A percentile compares a stretch with the other conserved stretches of the same genome.
These are phyloP conservation scores for Lepidurus packardi DNA, from an alignment of 1,140 invertebrate species.

Conservation along the genomic window DNA sequence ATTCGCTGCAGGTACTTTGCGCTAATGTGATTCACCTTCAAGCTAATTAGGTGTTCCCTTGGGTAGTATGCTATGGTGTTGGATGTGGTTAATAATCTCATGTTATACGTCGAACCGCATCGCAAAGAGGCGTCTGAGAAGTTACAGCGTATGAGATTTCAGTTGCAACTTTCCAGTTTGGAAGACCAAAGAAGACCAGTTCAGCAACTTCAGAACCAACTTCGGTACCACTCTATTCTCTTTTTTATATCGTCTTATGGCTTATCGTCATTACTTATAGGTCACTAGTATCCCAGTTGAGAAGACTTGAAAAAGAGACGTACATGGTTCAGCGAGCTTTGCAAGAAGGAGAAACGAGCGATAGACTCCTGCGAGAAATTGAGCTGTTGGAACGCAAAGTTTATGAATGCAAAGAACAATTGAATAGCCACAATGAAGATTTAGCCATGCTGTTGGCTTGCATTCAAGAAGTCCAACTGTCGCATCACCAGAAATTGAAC, in stretches of 20 bases:
- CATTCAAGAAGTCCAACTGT: slow-evolving; percentile 65
- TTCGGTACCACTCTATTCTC: slow-evolving; percentile 50
- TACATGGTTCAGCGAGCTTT: slow-evolving; percentile 78
- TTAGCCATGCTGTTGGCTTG: slow-evolving; percentile 84
- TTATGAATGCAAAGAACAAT: slow-evolving; percentile 80
- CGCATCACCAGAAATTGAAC: slow-evolving; percentile 54
- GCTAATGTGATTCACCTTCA: slow-evolving; percentile 28
- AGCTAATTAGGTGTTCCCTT: slow-evolving; percentile 15
- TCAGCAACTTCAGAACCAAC: slow-evolving; percentile 80
- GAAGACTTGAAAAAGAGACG: slow-evolving; percentile 81
- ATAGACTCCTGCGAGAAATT: slow-evolving; percentile 59
- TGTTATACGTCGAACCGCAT: slow-evolving; percentile 93
- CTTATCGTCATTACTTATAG: slow-evolving; percentile 39
- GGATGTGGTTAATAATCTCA: slow-evolving; percentile 93
- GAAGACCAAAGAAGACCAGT: slow-evolving; percentile 89
- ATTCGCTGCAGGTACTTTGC: slow-evolving; percentile 68
- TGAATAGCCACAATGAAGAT: slow-evolving; percentile 81
- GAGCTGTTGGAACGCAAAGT: slow-evolving; percentile 63
- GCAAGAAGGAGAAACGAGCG: slow-evolving; percentile 59
- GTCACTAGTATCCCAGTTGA: slow-evolving; percentile 65
- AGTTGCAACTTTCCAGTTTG: slow-evolving; percentile 78
- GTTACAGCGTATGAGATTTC: slow-evolving; percentile 85
- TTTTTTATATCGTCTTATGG: slow-evolving; percentile 44
- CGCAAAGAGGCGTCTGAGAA: slow-evolving; percentile 84
- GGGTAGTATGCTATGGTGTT: slow-evolving; percentile 86